Evolutionary conservation across 1,140 invertebrate species (phyloP).

Genomic region (Holotrichia oblita): DNA sequence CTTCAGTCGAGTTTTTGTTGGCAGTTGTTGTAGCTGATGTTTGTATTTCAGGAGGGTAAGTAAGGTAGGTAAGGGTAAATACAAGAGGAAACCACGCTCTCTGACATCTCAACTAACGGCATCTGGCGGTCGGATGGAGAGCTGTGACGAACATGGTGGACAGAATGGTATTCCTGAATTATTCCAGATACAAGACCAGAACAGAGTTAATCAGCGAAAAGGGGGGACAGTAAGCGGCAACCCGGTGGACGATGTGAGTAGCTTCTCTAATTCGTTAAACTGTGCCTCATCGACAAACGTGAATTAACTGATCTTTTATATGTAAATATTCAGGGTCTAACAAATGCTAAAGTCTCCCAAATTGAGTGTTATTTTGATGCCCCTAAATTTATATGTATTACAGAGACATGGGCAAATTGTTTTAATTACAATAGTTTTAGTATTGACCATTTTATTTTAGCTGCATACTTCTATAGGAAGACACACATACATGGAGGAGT

Average conservation of each 20-base stretch:
- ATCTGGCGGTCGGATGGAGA: background rate
- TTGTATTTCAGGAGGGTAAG: too few species aligned
- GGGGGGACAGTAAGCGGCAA: background rate
- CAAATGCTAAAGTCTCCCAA: too few species aligned
- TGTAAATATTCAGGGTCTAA: background rate
- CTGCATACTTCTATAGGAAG: conserved; percentile 1
- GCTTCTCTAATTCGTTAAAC: background rate
- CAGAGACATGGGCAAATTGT: too few species aligned
- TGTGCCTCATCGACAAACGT: background rate
- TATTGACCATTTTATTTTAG: background rate
- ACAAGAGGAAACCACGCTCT: background rate
- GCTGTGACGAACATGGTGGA: background rate
- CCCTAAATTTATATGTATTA: conserved; percentile 8
- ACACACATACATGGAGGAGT: conserved; percentile 25
- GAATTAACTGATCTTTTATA: background rate
- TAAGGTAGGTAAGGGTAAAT: too few species aligned
- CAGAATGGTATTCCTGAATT: background rate
- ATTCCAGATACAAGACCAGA: background rate
- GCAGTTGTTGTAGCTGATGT: too few species aligned
- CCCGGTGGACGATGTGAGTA: background rate
- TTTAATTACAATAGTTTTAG: conserved; percentile 15
- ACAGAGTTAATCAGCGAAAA: background rate
- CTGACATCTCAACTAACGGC: background rate
- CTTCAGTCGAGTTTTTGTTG: too few species aligned
- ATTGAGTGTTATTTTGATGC: conserved; percentile 7